Percentiles rank a stretch among this genome's conserved stretches.
Evolutionary conservation across 2,797 vertebrate genomes (phyloP).

Genomic region (Premnoplex brunnescens): DNA sequence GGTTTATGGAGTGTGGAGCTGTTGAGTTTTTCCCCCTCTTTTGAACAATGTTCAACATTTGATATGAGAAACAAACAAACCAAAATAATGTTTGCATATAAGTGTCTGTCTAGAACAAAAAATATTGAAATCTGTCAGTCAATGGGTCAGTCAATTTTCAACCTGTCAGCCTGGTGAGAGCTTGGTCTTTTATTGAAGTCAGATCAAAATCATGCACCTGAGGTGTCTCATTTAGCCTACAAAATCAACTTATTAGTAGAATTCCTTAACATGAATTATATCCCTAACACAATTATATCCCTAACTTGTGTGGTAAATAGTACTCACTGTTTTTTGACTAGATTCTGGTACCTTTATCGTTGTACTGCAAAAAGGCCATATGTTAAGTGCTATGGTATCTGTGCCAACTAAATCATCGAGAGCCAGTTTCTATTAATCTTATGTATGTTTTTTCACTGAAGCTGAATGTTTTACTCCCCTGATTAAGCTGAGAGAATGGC

Average conservation of each 20-base stretch:
- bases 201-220: neutral
- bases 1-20: neutral
- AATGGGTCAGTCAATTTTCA: constrained; percentile 15
- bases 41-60: neutral
- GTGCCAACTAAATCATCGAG: neutral
- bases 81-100: neutral
- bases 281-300: neutral
- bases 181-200: constrained; percentile 27
- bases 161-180: neutral
- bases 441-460: neutral
- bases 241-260: neutral
- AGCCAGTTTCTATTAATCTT: constrained; percentile 11
- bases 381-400: neutral
- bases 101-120: neutral
- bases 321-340: neutral
- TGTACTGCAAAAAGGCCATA: neutral
- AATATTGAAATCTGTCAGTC: constrained; percentile 4
- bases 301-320: neutral
- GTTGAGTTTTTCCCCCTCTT: neutral
- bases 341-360: neutral
- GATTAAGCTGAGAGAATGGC: neutral
- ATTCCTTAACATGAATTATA: neutral
- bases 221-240: constrained; percentile 21
- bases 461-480: neutral
- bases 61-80: neutral